phyloP scores from a whole-genome alignment of 64 coral and sea anemone genomes.

The Porites australiensis region DNA sequence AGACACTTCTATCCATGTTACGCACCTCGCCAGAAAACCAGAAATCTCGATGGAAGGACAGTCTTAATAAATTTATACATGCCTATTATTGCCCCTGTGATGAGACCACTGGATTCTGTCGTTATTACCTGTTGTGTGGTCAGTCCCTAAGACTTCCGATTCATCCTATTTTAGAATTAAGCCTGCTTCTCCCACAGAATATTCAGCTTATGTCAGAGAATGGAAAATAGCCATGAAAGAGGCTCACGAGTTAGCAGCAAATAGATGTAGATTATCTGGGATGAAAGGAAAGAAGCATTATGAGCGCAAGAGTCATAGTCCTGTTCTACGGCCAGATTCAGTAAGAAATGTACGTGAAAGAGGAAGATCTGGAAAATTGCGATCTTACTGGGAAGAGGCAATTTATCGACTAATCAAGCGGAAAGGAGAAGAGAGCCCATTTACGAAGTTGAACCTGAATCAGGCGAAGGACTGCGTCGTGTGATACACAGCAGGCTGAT shows the following conservation, averaged over 20 bases:
- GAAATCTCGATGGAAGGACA: background rate
- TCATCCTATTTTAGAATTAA: background rate
- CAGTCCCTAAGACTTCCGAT: background rate
- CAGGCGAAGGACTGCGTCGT: background rate
- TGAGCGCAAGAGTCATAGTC: background rate
- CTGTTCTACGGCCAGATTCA: background rate
- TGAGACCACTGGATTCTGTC: slow-evolving; percentile 9
- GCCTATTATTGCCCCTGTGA: background rate
- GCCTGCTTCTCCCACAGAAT: background rate
- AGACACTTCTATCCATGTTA: background rate
- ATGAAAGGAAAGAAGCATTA: slow-evolving; percentile 29
- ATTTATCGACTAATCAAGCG: background rate
- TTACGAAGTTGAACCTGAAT: slow-evolving; percentile 28
- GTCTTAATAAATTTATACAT: background rate
- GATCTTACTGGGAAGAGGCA: background rate
- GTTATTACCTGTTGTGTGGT: background rate
- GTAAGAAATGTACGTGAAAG: background rate
- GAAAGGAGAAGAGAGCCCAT: slow-evolving; percentile 16
- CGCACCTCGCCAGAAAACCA: background rate
- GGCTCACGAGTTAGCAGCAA: slow-evolving; percentile 1
- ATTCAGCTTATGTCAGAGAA: slow-evolving; percentile 30
- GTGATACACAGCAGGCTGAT: slow-evolving; percentile 30
- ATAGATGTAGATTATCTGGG: background rate
- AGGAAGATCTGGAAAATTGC: background rate
- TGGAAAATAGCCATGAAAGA: slow-evolving; percentile 22